A percentile compares a stretch with the other conserved stretches of the same genome.
phyloP scores from a whole-genome alignment of 1,140 invertebrate species.

The Oreohelix idahoensis region DNA sequence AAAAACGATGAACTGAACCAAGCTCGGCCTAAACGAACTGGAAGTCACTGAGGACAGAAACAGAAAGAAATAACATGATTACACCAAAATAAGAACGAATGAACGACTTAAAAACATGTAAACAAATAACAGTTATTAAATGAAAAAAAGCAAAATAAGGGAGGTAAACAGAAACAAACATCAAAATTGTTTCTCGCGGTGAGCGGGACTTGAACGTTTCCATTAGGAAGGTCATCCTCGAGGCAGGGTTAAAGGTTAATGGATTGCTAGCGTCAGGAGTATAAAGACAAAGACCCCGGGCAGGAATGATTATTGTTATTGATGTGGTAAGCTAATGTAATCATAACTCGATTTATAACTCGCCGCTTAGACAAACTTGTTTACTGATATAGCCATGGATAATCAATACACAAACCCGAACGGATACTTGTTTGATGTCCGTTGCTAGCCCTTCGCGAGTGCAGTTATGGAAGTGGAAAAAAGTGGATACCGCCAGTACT shows the following conservation, averaged over 20 bases:
- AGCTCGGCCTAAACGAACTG: too few species aligned
- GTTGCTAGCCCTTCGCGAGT: too few species aligned
- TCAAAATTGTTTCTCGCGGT: background rate
- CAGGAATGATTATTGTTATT: background rate
- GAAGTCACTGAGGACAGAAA: too few species aligned
- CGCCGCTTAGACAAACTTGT: background rate
- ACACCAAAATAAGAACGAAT: too few species aligned
- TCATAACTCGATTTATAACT: slow-evolving; percentile 17
- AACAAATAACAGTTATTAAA: too few species aligned
- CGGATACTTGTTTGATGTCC: background rate
- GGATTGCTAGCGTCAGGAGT: background rate
- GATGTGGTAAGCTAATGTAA: background rate
- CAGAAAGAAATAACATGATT: too few species aligned
- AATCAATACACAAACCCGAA: background rate
- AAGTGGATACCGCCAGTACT: too few species aligned
- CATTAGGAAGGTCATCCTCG: background rate
- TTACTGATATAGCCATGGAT: background rate
- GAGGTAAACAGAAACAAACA: too few species aligned
- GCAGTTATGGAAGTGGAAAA: too few species aligned
- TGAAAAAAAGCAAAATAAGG: too few species aligned
- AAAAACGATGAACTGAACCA: too few species aligned
- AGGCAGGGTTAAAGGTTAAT: background rate
- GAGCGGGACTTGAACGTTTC: background rate
- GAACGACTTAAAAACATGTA: too few species aligned
- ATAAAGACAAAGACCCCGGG: background rate